Base-by-base conservation (phyloP, 2,797 vertebrate species). In the Sarcoramphus papa region DNA sequence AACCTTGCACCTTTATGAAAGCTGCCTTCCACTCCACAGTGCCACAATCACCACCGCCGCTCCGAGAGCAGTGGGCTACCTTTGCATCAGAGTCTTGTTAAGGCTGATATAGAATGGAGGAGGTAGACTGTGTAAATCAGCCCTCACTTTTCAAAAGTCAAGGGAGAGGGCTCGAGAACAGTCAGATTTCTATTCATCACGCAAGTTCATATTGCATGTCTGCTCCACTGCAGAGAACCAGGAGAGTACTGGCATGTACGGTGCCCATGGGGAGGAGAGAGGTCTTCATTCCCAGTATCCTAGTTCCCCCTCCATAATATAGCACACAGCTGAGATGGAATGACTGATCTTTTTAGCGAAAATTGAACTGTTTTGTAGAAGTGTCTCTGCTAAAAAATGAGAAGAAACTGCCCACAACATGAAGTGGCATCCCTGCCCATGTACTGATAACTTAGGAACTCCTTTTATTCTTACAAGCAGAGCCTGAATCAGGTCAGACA, bases 221-320 rank as follows among this genome's bases (percentile, higher is more conserved):
- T 64, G 15, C 27, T 62, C 14, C 31, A 10, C 30, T 30, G 16
- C 35, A 53, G 50, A 65, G 21, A 62, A 31, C 5, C 25, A 60
- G 28, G 7, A 48, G 4, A 23, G 9, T 59, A 31, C 14, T 68
- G 23, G 7, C 53, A 5, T 48, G 23, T 31, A 7, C 0, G 0
- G 6, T 30, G 13, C 7, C 7, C 31, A 5, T 2, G 10, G 28
- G 45, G 7, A 78, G 9, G 24, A 48, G 14, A 60, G 7, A 59
- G 1, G 1, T 18, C 40, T 81, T 50, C 4, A 23, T 35, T 70
- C 45, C 25, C n/a, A 27, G 6, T 21, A 25, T 31, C 28, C 18
- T 13, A 13, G 9, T 20, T 80, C 6, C 5, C 33, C 18, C 20
- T 63, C 28, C 40, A 50, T n/a, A 43, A n/a, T 3, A 31, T 0